phyloP scores from a whole-genome alignment of 2,113 vertebrate species.

The Xenotilapia flavipinnis region DNA sequence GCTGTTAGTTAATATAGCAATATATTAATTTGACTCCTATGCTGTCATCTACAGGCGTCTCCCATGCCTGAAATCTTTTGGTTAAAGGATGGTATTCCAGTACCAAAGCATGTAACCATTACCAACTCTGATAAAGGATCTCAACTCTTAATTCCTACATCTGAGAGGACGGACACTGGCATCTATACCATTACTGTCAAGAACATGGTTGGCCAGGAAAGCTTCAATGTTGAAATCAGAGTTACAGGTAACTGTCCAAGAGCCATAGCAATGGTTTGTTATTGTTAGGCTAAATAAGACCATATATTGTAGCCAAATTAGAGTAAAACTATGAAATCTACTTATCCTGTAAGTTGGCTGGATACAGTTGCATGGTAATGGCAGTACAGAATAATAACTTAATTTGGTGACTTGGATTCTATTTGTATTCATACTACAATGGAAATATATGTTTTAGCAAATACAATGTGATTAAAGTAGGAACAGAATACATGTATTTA shows the following conservation, averaged over 20 bases:
- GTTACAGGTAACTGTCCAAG: constrained; percentile 75
- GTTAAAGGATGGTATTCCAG: constrained; percentile 77
- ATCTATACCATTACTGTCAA: constrained; percentile 75
- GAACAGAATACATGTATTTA: background rate
- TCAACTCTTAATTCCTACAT: constrained; percentile 77
- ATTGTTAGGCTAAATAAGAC: background rate
- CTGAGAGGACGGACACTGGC: constrained; percentile 74
- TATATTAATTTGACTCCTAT: background rate
- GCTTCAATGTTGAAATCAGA: constrained; percentile 75
- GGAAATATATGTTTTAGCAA: background rate
- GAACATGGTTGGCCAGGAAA: constrained; percentile 67
- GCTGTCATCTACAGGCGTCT: constrained; percentile 64
- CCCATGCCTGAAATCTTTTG: constrained; percentile 79
- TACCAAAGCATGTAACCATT: constrained; percentile 67
- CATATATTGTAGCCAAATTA: background rate
- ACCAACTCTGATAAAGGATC: constrained; percentile 70
- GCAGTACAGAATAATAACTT: background rate
- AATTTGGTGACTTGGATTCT: background rate
- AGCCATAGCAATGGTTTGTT: background rate
- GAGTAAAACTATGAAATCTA: background rate
- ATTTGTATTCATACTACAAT: background rate
- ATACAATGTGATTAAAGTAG: background rate
- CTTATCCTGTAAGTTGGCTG: background rate
- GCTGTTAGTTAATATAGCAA: background rate
- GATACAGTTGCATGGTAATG: background rate